Conservation (phyloP, 2,113 vertebrate species). For the Phalacrocorax brasilianus region DNA sequence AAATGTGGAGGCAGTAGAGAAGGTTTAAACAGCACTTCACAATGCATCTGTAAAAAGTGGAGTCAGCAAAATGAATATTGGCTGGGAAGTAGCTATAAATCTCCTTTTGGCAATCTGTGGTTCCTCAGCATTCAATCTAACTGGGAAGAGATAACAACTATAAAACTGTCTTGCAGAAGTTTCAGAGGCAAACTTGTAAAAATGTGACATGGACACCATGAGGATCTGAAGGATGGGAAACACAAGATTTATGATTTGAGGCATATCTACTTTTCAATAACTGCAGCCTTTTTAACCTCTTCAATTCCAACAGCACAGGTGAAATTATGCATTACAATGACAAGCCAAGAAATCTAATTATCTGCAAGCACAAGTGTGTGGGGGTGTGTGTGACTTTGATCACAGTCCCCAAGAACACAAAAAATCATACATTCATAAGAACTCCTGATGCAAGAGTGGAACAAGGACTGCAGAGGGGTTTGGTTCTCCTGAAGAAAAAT, state of each 20-base stretch:
- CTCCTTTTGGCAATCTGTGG: background rate
- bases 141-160: background rate
- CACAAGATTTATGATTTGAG: background rate
- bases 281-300: background rate
- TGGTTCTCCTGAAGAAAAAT: background rate
- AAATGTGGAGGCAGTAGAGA: background rate
- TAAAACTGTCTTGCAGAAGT: background rate
- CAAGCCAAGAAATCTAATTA: background rate
- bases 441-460: background rate
- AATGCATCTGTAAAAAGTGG: background rate
- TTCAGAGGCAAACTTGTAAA: background rate
- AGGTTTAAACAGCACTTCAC: slow-evolving; percentile 18
- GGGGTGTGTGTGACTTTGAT: background rate
- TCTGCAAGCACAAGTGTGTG: background rate
- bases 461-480: background rate
- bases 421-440: background rate
- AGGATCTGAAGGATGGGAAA: background rate
- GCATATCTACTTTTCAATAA: background rate
- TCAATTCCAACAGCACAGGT: background rate
- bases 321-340: background rate
- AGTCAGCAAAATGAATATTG: slow-evolving; percentile 11
- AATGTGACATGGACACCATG: background rate
- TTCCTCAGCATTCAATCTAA: background rate
- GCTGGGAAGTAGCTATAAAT: background rate
- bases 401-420: background rate